Base-by-base conservation (phyloP, 1,140 invertebrate species). In the Scylla paramamosain region DNA sequence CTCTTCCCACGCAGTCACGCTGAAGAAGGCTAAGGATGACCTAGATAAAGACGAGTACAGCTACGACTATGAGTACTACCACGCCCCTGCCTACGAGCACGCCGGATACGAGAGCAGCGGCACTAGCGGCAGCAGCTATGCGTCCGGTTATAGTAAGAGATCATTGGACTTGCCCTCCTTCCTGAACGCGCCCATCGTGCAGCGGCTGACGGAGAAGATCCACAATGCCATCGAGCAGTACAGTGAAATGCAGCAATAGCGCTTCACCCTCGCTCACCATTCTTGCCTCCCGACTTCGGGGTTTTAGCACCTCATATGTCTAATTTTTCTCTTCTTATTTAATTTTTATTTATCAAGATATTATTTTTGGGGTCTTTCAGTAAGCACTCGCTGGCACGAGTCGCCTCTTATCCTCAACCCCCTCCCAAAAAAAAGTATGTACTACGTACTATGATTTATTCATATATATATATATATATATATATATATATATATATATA, bases 181-280 rank as follows among this genome's bases (percentile, higher is more conserved):
- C 91, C 92, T 95, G 91, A 67, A 95, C 94, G 48, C 82, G 8
- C 94, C 94, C 14, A 28, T 95, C 31, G 91, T 95, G 0, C 94
- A 95, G 91, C 39, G 84, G n/a, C 84, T 95, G 28, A 77, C 94
- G 0, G 84, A 84, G 31, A 82, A 89, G 48, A 52, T 95, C 12
- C 83, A 95, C 48, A 59, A 82, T 16, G 94, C 94, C 31, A 93
- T 95, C 83, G 94, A 95, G 32, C 88, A 92, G 32, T 95, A 88
- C 83, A 28, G 10, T 28, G 20, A 59, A 59, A 12, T 14, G n/a
- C 32, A 46, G 14, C 20, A 45, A 12, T 45, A 31, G 4, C n/a
- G 45, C 29, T 0, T 83, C 12, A 25, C 39, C 77, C 59, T 39
- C 0, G 12, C 52, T n/a, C 28, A 4, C 91, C 8, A 29, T 28